Evolutionary conservation across 2,888 invertebrate species (phyloP).

Genomic region (Spodoptera picta): DNA sequence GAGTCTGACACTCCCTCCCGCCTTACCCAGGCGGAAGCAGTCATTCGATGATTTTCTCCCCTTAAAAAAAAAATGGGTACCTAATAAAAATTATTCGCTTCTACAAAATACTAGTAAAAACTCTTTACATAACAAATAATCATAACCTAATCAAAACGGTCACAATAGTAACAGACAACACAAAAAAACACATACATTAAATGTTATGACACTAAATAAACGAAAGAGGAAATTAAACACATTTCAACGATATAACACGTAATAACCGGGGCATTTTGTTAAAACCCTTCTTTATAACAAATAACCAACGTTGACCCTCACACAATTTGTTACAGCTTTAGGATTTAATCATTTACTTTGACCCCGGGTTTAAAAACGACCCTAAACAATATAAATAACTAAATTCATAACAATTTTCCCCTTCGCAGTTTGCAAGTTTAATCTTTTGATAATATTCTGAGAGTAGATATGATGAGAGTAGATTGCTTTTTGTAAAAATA

Average conservation of each 20-base stretch:
- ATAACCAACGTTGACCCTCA: slow-evolving; percentile 52
- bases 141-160: slow-evolving; percentile 15
- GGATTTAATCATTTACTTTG: slow-evolving; percentile 55
- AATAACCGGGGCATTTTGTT: slow-evolving; percentile 40
- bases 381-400: slow-evolving; percentile 51
- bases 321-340: slow-evolving; percentile 55
- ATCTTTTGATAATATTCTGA: slow-evolving; percentile 35
- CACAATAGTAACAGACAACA: background rate
- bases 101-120: too few relatives aligned
- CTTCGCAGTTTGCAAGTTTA: slow-evolving; percentile 25
- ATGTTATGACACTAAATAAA: slow-evolving; percentile 38
- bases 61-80: too few relatives aligned
- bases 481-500: slow-evolving; percentile 7
- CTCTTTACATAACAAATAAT: background rate
- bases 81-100: too few relatives aligned
- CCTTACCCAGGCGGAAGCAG: too few relatives aligned
- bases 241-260: slow-evolving; percentile 39
- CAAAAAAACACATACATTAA: slow-evolving; percentile 34
- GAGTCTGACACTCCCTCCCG: too few relatives aligned
- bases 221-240: slow-evolving; percentile 52
- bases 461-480: slow-evolving; percentile 12
- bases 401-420: slow-evolving; percentile 36
- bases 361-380: slow-evolving; percentile 49
- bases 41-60: too few relatives aligned
- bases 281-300: slow-evolving; percentile 51